Percentiles rank a stretch among this genome's conserved stretches.
Conservation (phyloP, 2,797 vertebrate genomes). For the Phoeniculus purpureus region DNA sequence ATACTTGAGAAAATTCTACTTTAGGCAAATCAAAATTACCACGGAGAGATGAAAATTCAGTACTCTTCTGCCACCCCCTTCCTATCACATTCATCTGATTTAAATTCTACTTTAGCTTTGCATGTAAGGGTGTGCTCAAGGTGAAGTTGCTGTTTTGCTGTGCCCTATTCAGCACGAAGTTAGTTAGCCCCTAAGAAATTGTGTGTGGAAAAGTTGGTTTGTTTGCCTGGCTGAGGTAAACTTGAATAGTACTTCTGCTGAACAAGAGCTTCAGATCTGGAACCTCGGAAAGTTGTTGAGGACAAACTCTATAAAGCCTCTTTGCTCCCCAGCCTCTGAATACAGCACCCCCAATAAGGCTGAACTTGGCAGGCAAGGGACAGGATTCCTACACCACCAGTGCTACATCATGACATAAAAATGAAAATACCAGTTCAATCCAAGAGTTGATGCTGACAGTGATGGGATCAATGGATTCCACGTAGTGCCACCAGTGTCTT, state of each 20-base stretch:
- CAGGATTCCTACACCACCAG: neutral
- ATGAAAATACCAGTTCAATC: conserved; percentile 89
- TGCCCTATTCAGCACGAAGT: neutral
- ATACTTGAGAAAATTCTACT: conserved; percentile 29
- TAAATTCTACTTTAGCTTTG: conserved; percentile 30
- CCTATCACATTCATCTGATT: neutral
- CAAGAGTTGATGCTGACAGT: conserved; percentile 96
- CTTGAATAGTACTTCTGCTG: neutral
- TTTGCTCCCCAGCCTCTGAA: neutral
- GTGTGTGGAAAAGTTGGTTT: neutral
- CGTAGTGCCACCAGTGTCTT: conserved; percentile 98
- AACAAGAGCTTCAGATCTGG: neutral
- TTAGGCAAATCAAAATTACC: conserved; percentile 27
- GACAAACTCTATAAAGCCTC: neutral
- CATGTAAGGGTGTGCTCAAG: neutral
- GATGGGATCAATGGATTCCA: conserved; percentile 92
- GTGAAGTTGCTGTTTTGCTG: neutral
- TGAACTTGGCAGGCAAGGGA: neutral
- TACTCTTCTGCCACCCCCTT: neutral
- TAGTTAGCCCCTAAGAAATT: neutral
- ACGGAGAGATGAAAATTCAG: conserved; percentile 1
- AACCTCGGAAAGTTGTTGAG: neutral
- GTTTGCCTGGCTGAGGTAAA: neutral
- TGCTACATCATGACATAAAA: neutral
- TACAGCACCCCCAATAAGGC: neutral